Percentiles rank a stretch among this genome's conserved stretches.
These are phyloP conservation scores for Eurytoma adleriae DNA, from an alignment of 2,888 invertebrate species.

Conservation along the genomic window DNA sequence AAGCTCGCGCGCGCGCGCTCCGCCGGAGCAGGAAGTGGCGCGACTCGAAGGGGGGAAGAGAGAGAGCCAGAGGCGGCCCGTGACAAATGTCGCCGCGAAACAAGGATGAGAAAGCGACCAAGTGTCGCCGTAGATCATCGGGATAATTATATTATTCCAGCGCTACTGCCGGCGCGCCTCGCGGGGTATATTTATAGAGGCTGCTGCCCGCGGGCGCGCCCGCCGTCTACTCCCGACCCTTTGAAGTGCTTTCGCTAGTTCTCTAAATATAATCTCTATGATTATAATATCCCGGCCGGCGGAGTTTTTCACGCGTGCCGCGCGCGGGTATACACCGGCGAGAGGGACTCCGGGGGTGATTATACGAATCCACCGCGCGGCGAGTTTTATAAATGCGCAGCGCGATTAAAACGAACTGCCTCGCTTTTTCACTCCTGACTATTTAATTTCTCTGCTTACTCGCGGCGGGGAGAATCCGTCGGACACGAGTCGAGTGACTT, in stretches of 20 bases:
- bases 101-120: constrained; percentile 57
- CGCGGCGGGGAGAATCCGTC: no score
- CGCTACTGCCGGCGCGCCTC: not conserved
- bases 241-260: constrained; percentile 44
- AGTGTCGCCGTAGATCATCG: constrained; percentile 70
- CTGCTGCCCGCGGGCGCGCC: not conserved
- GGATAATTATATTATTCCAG: constrained; percentile 73
- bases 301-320: not conserved
- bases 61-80: constrained; percentile 56
- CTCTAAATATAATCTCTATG: constrained; percentile 55
- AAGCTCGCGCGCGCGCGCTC: constrained; percentile 22
- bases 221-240: constrained; percentile 16
- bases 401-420: constrained; percentile 19
- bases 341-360: not conserved
- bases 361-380: not conserved
- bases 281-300: constrained; percentile 43
- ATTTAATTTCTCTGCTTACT: constrained; percentile 1
- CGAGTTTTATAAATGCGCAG: constrained; percentile 15
- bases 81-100: constrained; percentile 59
- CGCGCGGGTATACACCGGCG: not conserved
- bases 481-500: no score
- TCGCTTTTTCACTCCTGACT: constrained; percentile 18
- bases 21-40: constrained; percentile 11
- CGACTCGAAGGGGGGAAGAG: constrained; percentile 2
- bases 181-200: constrained; percentile 38